Evolutionary conservation across 92 coral and sea anemone species (phyloP), one percentile per base, ranked within the genome.

Genomic region (Parazoanthus atlanticus): DNA sequence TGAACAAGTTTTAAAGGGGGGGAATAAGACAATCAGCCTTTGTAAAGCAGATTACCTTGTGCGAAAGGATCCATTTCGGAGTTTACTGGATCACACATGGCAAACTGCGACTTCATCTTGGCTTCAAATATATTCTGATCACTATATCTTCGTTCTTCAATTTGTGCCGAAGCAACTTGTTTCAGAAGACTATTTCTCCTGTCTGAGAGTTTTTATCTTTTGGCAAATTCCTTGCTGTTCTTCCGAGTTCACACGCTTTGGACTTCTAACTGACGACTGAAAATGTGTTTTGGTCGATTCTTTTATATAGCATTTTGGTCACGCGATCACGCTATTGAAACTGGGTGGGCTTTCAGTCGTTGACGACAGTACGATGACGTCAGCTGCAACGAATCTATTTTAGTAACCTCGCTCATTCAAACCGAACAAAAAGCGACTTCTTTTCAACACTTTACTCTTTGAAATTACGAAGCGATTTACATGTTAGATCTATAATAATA

Each of bases 71-170:
- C 87, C 65, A 84, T 70, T 67, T 84, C 43, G 38, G 87, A 69
- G 77, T 66, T 67, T 10, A 66, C 61, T 8, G 76, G 78, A 41
- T 83, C 76, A 67, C 54, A 69, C 36, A 70, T n/a, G 34, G 65
- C 86, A 82, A 82, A 82, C 36, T 83, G 76, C 86, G 76, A 70
- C 86, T 84, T 84, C 87, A 70, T 84, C 43, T 69, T 77, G 76
- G 28, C 25, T 40, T 84, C 47, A 43, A 65, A n/a, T 26, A 47
- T 49, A 56, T 79, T 52, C 65, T 16, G 38, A 54, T 79, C 83
- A 52, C 34, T 52, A 26, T 66, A 40, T 64, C 64, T 65, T 69
- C 49, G 38, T 82, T 69, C 76, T 82, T 47, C 61, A 70, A 70
- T 67, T 25, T 69, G 41, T 84, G 78, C 74, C 67, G 56, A 31